Conservation (phyloP, 2,888 invertebrate species). For the Fissipunctia ypsillon region DNA sequence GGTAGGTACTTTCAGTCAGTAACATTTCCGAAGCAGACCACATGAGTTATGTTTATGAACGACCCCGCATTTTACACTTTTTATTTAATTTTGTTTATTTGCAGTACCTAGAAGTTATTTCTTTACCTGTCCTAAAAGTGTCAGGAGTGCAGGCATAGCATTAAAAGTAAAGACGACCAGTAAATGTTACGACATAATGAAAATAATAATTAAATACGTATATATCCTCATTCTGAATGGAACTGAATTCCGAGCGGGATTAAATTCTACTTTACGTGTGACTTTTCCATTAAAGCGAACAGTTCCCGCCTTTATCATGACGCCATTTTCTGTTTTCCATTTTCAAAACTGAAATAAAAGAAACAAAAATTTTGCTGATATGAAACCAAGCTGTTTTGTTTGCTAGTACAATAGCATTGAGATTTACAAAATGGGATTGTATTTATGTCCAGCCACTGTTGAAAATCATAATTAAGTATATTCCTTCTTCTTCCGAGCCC, state of each 20-base stretch:
- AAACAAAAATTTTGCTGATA: constrained; percentile 16
- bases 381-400: not conserved
- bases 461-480: not conserved
- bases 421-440: not conserved
- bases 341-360: constrained; percentile 14
- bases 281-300: constrained; percentile 47
- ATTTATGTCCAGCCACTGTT: too few relatives aligned
- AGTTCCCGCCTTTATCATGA: constrained; percentile 41
- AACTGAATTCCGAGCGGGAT: constrained; percentile 47
- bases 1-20: not conserved
- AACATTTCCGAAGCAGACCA: too few relatives aligned
- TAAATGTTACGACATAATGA: constrained; percentile 17
- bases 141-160: not conserved
- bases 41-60: not conserved
- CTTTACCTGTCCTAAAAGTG: not conserved
- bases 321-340: constrained; percentile 43
- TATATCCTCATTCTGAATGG: constrained; percentile 23
- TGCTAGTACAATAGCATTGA: not conserved
- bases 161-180: constrained; percentile 5
- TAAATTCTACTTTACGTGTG: constrained; percentile 48
- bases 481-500: not conserved
- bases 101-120: too few relatives aligned
- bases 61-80: not conserved
- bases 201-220: constrained; percentile 41
- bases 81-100: not conserved